Base-by-base conservation (phyloP, 2,888 invertebrate species). In the Steinernema hermaphroditum region DNA sequence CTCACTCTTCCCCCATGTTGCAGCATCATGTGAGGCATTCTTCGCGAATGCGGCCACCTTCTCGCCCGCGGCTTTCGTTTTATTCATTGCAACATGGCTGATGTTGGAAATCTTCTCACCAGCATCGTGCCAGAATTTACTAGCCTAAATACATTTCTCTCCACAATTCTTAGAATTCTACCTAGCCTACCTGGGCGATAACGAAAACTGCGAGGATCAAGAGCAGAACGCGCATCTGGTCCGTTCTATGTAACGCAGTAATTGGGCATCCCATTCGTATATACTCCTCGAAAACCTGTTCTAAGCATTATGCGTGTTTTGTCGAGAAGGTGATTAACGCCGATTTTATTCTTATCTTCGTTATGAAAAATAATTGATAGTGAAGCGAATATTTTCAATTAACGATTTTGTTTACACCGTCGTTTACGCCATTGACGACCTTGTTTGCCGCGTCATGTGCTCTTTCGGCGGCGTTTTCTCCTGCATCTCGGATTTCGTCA, bases 351-450 rank as follows among this genome's bases (percentile, higher is more conserved):
- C 19, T 37, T 37, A 12, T 37, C 12, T 19, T 50, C 22, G 22
- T 22, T 50, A 24, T 22, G 24, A 50, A 32, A 27, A 32, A 62
- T 62, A 32, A 46, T 46, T 46, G 46, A 16, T 12, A 14, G 1
- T 8, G 16, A 62, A 29, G 8, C 14, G 62, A 29, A 27, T 14
- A 62, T 32, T 62, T 32, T 32, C 24, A 50, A 50, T 50, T 50
- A 16, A 32, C 62, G n/a, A 62, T 62, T 34, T 62, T 62, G 62
- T 62, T n/a, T 9, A 62, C 12, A 4, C 62, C 62, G 16, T 62
- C 32, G 62, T 62, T 62, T 12, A 62, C 62, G 32, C 62, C 62
- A 34, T 62, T 29, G 62, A 16, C 62, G 32, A 62, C 32, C 32
- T 62, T 62, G 32, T 62, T 62, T 9, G 62, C 62, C 29, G 32